phyloP scores from a whole-genome alignment of 2,888 invertebrate genomes.

The Folsomia candida region DNA sequence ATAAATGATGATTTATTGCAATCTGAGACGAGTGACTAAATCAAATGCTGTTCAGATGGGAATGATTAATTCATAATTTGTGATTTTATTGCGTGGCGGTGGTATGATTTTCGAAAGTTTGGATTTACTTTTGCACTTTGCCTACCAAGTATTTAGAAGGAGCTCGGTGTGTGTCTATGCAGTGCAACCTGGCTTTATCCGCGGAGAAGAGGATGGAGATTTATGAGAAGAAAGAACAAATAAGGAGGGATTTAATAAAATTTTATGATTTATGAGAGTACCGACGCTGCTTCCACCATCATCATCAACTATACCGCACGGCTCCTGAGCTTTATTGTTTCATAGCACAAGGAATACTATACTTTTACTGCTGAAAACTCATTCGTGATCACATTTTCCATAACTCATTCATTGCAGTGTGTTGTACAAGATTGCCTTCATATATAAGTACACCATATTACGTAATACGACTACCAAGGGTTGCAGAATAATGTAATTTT shows the following conservation, averaged over 20 bases:
- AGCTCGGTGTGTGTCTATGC: not conserved
- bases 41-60: not conserved
- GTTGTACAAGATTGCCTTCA: conserved; percentile 1
- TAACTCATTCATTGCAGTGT: not conserved
- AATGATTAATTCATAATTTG: conserved; percentile 1
- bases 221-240: conserved; percentile 44
- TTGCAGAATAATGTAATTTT: conserved; percentile 17
- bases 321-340: not conserved
- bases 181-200: not conserved
- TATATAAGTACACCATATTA: conserved; percentile 4
- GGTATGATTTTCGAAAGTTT: not conserved
- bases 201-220: conserved; percentile 39
- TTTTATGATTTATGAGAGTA: conserved; percentile 43
- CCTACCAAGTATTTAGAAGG: not conserved
- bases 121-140: not conserved
- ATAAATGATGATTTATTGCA: not conserved
- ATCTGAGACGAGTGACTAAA: not conserved
- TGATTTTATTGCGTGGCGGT: not conserved
- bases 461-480: conserved; percentile 8
- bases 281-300: not conserved
- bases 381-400: not conserved
- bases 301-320: not conserved
- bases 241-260: conserved; percentile 47
- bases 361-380: not conserved
- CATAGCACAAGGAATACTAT: not conserved